Base-by-base conservation (phyloP, 2,888 invertebrate genomes). In the Cerastis rubricosa region DNA sequence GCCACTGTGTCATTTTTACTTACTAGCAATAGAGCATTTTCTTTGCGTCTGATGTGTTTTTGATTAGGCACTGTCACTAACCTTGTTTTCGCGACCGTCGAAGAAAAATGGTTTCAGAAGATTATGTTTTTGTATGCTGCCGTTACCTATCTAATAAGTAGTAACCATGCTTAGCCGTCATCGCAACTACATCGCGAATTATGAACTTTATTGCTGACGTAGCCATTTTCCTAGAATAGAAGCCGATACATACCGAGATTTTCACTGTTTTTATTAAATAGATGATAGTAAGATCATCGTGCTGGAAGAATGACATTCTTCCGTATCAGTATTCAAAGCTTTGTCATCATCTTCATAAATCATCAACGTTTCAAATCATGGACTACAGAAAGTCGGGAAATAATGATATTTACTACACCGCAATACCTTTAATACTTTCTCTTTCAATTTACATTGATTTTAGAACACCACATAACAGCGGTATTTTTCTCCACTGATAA, bases 31-130 rank as follows among this genome's bases (percentile, higher is more conserved):
- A 66, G 29, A 75, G 66, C 61, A 78, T 77, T 83, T 79, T 86
- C 66, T 74, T 77, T 57, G 69, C 25, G 63, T 67, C 78, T 81
- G 73, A 88, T 84, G 84, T 81, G 73, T 80, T 80, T 88, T 88
- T 86, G 87, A 86, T 86, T 74, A n/a, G n/a, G n/a, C n/a, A 78
- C 76, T 71, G 47, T 68, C 14, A 45, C 45, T 25, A 74, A 74
- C 25, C 57, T 76, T 83, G 77, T 80, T 85, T 72, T 69, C 66
- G 66, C 71, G 29, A 51, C 14, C 45, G 57, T 22, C 17, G 17
- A 69, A 71, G 65, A 69, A 83, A n/a, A 78, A 69, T 70, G 43
- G 14, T 67, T 35, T 45, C 49, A 73, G 59, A 45, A 49, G 25
- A 66, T 47, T 17, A 51, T 49, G 43, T 4, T 40, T 43, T 71